Evolutionary conservation across 2,888 invertebrate genomes (phyloP).

Genomic region (Mayetiola destructor): DNA sequence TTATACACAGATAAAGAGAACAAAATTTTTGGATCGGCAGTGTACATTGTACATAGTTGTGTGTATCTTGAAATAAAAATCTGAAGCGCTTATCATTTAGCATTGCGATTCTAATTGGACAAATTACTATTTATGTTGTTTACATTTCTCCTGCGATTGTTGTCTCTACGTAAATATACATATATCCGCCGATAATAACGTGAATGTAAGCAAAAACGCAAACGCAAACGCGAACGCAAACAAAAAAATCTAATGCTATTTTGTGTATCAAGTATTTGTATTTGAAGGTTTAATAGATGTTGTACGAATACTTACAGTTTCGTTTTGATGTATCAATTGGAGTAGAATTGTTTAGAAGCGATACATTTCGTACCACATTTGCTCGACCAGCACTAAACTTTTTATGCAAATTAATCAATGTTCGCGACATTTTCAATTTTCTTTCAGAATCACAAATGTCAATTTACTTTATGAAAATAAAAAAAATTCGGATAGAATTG

Average conservation of each 20-base stretch:
- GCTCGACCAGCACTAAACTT: background rate
- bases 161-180: too few relatives aligned
- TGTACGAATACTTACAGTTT: background rate
- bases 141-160: background rate
- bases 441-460: background rate
- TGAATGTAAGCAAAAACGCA: background rate
- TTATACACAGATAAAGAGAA: too few relatives aligned
- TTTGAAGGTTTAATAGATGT: background rate
- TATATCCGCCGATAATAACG: too few relatives aligned
- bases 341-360: background rate
- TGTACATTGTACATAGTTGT: too few relatives aligned
- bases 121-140: background rate
- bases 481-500: background rate
- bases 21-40: too few relatives aligned
- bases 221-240: background rate
- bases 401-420: background rate
- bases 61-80: too few relatives aligned
- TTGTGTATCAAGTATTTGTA: background rate
- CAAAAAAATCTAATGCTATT: background rate
- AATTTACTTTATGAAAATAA: background rate
- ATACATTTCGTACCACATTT: background rate
- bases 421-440: background rate
- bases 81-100: too few relatives aligned
- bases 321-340: background rate
- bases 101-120: background rate